Evolutionary conservation across 1,140 invertebrate genomes (phyloP), one percentile per base, ranked within the genome.

Genomic region (Kradibia gibbosae): DNA sequence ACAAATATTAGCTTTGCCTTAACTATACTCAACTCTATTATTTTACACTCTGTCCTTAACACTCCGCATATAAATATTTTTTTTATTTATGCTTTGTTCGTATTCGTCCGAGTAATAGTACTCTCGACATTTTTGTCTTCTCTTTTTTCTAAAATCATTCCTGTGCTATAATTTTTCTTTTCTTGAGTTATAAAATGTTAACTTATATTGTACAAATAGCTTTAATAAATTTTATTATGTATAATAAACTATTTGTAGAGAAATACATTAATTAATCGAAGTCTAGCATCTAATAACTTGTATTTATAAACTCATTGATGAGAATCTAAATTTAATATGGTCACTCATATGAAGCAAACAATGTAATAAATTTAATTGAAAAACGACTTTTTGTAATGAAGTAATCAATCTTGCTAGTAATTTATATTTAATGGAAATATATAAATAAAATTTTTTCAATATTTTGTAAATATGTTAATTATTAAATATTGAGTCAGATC

Each of bases 131-230:
- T 60, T 60, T 60, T 60, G 3, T 60, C 0, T 17, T 62, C 31
- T 62, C 34, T 62, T 62, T 62, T 62, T 34, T 79, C 82, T 15
- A 75, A 65, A 67, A 53, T 65, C 42, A 83, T 83, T 39, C 31
- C 15, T 1, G 34, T 31, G 36, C 20, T 73, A 25, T 57, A 20
- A 36, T 36, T 74, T 55, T 65, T 34, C 62, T 62, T 76, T 62
- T 28, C 25, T 57, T 42, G 28, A 17, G 36, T 11, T 34, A 7
- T 7, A 65, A 25, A n/a, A n/a, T n/a, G n/a, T n/a, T n/a, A n/a
- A n/a, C n/a, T n/a, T n/a, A n/a, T n/a, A n/a, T n/a, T n/a, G n/a
- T n/a, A n/a, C 45, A 25, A 39, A 50, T 67, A 70, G 53, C 28
- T 67, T 53, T 34, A 4, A 55, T 36, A 65, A 1, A 65, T 42